Base-by-base conservation (phyloP, 2,113 vertebrate genomes). In the Varanus salvator region DNA sequence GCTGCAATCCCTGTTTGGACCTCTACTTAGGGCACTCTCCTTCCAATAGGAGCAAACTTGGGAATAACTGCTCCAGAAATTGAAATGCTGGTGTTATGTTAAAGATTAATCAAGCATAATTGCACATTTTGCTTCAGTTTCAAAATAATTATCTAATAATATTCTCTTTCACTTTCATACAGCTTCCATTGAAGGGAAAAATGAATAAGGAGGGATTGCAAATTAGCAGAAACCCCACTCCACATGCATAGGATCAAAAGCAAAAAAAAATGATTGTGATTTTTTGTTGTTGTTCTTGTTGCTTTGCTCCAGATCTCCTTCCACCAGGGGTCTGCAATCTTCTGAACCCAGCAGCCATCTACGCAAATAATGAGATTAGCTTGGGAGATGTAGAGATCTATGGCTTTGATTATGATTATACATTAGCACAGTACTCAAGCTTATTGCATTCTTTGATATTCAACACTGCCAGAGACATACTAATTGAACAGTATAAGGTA, bases 401-500 rank as follows among this genome's bases (percentile, higher is more conserved):
- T 0, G 98, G 98, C 91, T 98, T 98, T 69, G 98, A 98, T 94
- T 98, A 98, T 0, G 97, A 98, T 84, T 98, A 98, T 92, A 98
- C 97, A 0, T 94, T 98, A 92, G 97, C 97, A 29, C 97, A 98
- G 60, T 98, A 98, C 6, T 97, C 98, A 23, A 97, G 97, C 76
- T 92, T 96, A 0, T 91, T 98, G 60, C 97, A 98, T 93, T 96
- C 97, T 0, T 96, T 97, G 97, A 98, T 98, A 92, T 98, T 98
- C 92, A 95, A 38, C 90, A 97, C 97, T 11, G 98, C 98, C 94
- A 96, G 97, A 83, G 96, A 98, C 92, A 97, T 98, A 92, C 94
- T 98, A n/a, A 95, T 98, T 81, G 96, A 98, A 15, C 97, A 98
- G 81, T 98, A 97, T 90, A 98, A 98, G 97, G 98, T 98, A 94